Base-by-base conservation (phyloP, 2,113 vertebrate species). In the Nothobranchius kuhntae region DNA sequence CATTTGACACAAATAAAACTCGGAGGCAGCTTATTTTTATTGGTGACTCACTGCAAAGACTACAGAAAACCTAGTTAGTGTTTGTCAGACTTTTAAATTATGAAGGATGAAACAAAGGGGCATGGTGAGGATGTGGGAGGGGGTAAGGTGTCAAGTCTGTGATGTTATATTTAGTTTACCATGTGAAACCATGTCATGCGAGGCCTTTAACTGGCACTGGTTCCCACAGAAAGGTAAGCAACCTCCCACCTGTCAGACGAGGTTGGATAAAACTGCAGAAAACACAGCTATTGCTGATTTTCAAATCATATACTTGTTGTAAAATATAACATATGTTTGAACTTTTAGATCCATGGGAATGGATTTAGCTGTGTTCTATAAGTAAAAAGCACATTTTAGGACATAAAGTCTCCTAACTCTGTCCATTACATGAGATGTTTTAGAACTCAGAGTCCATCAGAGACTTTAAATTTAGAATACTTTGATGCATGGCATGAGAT, bases 11-110 rank as follows among this genome's bases (percentile, higher is more conserved):
- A 55, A 62, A 62, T 7, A 63, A 50, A 78, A 36, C 61, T 61
- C 30, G 30, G 61, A 64, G 51, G 65, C 50, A 72, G 62, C 61
- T 47, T 35, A 3, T 48, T n/a, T 48, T 45, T 45, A 12, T 45
- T 56, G 30, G 66, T 89, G 89, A 92, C 82, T 90, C 91, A 89
- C 84, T 69, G 50, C 72, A 54, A 61, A 64, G 42, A 36, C 24
- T 66, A 60, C 53, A 67, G 58, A 70, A 65, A 53, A 9, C 64
- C 53, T 75, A 65, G 84, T 48, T 68, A 71, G 61, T 63, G 68
- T 77, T 72, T 75, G 38, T 71, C 52, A 61, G 61, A 86, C 70
- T 81, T 81, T 45, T 76, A 78, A 75, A 80, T 76, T 75, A 53
- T 64, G 55, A 60, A 40, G 78, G 50, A 71, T 80, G 83, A 88